phyloP scores from a whole-genome alignment of 2,888 invertebrate species.

The Pegoplata infirma region DNA sequence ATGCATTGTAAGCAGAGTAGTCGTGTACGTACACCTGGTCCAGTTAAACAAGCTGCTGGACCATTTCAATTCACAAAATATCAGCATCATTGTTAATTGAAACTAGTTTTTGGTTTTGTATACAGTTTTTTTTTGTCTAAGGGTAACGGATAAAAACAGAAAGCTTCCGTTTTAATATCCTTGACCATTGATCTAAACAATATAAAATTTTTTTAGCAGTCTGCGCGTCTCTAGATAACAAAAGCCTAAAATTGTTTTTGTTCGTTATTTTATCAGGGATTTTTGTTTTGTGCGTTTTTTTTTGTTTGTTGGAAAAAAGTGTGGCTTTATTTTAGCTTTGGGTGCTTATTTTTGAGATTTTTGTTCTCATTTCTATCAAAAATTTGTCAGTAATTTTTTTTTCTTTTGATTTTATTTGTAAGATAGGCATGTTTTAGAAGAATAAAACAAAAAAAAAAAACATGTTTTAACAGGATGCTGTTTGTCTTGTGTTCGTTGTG shows the following conservation, averaged over 20 bases:
- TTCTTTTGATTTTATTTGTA: background rate
- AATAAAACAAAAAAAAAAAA: slow-evolving; percentile 38
- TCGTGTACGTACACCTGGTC: slow-evolving; percentile 64
- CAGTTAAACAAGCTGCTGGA: slow-evolving; percentile 64
- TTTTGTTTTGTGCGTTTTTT: background rate
- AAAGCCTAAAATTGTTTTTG: background rate
- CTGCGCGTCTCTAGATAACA: slow-evolving; percentile 31
- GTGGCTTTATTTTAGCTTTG: slow-evolving; percentile 30
- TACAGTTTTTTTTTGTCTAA: slow-evolving; percentile 41
- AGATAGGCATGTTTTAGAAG: slow-evolving; percentile 39
- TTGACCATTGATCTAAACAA: slow-evolving; percentile 74
- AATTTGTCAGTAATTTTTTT: slow-evolving; percentile 41
- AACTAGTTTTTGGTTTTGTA: slow-evolving; percentile 59
- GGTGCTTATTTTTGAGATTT: slow-evolving; percentile 9
- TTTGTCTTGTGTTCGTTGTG: slow-evolving; percentile 2
- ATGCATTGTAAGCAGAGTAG: slow-evolving; percentile 10
- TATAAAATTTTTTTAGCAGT: slow-evolving; percentile 14
- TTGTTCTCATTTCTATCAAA: slow-evolving; percentile 7
- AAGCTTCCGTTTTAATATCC: slow-evolving; percentile 69
- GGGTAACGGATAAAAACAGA: slow-evolving; percentile 68
- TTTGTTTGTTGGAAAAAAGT: slow-evolving; percentile 11
- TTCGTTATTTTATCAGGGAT: slow-evolving; percentile 19
- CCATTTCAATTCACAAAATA: slow-evolving; percentile 48
- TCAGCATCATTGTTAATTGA: slow-evolving; percentile 56
- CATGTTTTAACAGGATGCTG: slow-evolving; percentile 45